Conservation (phyloP, 1,140 invertebrate species). For the Wasmannia auropunctata region DNA sequence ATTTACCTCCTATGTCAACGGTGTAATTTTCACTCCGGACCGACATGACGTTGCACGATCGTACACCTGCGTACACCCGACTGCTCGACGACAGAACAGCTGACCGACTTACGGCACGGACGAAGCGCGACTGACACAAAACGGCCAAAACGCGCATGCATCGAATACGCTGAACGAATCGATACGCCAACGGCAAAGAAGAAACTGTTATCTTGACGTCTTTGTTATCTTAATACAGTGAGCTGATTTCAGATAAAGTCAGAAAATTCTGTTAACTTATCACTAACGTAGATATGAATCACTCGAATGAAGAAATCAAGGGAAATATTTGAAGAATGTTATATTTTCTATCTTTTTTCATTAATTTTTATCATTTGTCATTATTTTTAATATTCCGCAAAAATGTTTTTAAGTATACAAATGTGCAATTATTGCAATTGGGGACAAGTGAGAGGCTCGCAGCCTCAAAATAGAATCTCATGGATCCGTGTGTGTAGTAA, state of each 20-base stretch:
- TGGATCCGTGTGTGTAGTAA: neutral
- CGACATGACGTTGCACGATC: slow-evolving; percentile 24
- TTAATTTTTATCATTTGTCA: too few species aligned
- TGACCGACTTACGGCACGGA: neutral
- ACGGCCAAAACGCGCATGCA: neutral
- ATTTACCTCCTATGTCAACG: slow-evolving; percentile 62
- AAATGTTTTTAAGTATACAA: neutral
- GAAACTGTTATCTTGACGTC: too few species aligned
- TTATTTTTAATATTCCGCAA: neutral
- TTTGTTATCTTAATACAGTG: neutral
- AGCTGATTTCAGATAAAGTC: neutral
- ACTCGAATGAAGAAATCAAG: neutral
- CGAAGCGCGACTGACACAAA: neutral
- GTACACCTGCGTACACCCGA: neutral
- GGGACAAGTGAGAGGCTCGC: neutral
- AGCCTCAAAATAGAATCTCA: neutral
- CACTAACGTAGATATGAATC: neutral
- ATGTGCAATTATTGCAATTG: neutral
- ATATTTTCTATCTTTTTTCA: too few species aligned
- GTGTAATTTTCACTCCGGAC: neutral
- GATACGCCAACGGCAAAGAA: neutral
- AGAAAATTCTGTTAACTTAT: neutral
- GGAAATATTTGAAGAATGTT: neutral
- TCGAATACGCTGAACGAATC: neutral
- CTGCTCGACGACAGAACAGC: neutral